A percentile compares a stretch with the other conserved stretches of the same genome.
These are phyloP conservation scores for Drosophila histrio DNA, from an alignment of 2,888 invertebrate genomes.

Conservation along the genomic window DNA sequence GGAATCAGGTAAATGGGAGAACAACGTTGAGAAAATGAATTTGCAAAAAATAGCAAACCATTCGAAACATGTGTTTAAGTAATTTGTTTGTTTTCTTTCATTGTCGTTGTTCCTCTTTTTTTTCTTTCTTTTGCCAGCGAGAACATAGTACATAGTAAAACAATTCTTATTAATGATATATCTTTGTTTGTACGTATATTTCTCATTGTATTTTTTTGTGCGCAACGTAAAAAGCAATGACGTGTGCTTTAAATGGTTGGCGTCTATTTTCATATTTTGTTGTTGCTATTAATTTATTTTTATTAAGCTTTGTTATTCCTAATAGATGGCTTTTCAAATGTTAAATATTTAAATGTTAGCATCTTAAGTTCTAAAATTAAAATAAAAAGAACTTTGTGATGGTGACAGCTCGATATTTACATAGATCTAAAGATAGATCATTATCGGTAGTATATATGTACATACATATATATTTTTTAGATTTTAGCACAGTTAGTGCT, in stretches of 20 bases:
- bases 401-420: background rate
- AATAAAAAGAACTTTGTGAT: no score
- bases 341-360: background rate
- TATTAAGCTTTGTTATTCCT: slow-evolving; percentile 2
- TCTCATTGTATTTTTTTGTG: slow-evolving; percentile 28
- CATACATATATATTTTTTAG: no score
- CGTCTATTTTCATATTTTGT: slow-evolving; percentile 21
- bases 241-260: slow-evolving; percentile 31
- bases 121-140: slow-evolving; percentile 3
- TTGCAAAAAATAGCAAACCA: slow-evolving; percentile 7
- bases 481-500: no score
- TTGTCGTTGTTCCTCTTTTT: slow-evolving; percentile 12
- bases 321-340: background rate
- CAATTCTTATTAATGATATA: slow-evolving; percentile 30
- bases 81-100: slow-evolving; percentile 30
- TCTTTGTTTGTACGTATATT: slow-evolving; percentile 1
- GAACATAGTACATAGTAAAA: slow-evolving; percentile 42
- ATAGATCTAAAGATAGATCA: background rate
- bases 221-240: slow-evolving; percentile 43
- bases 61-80: slow-evolving; percentile 23
- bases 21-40: slow-evolving; percentile 3
- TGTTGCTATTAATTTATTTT: slow-evolving; percentile 2
- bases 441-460: no score
- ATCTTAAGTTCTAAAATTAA: background rate
- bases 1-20: slow-evolving; percentile 1